Base-by-base conservation (phyloP, 1,140 invertebrate species). In the Pemphigus obesinymphae region DNA sequence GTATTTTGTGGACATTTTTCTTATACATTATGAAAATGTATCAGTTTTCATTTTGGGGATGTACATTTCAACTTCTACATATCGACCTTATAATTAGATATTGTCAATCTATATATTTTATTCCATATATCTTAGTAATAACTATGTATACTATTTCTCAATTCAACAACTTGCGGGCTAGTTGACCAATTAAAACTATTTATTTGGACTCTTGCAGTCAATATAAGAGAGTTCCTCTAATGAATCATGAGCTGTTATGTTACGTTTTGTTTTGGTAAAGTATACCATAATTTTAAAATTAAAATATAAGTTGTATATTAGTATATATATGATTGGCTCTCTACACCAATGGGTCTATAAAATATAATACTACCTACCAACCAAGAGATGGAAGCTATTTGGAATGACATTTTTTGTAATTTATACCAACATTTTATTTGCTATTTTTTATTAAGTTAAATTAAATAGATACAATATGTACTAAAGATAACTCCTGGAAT, bases 41-140 rank as follows among this genome's bases (percentile, higher is more conserved):
- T 53, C 82, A 82, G 15, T 82, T 82, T 82, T 70, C 82, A 70
- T 82, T 72, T 75, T 82, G 82, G 82, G 82, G 82, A 37, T 72
- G 50, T 7, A 61, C 45, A 26, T 82, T 82, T 73, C 82, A 82
- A 58, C 68, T 82, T 10, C 26, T 73, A 13, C 48, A 73, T 29
- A 58, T 82, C 17, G 53, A 73, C 6, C 11, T 58, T 8, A 82
- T 82, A 53, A 8, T 73, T 31, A 82, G 17, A 45, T 82, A 82
- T 48, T 73, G 66, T 15, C 48, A 72, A 31, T 82, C 82, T 5
- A 73, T 82, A 72, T 82, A 73, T 45, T 82, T 82, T 58, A 34
- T 82, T n/a, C 82, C 82, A 8, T 82, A 82, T 75, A 23, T 82
- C n/a, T 2, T 82, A 20, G 31, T 73, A 17, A 23, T 48, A 40